Conservation (phyloP, 1,140 invertebrate species). For the Tetramorium simillimum region DNA sequence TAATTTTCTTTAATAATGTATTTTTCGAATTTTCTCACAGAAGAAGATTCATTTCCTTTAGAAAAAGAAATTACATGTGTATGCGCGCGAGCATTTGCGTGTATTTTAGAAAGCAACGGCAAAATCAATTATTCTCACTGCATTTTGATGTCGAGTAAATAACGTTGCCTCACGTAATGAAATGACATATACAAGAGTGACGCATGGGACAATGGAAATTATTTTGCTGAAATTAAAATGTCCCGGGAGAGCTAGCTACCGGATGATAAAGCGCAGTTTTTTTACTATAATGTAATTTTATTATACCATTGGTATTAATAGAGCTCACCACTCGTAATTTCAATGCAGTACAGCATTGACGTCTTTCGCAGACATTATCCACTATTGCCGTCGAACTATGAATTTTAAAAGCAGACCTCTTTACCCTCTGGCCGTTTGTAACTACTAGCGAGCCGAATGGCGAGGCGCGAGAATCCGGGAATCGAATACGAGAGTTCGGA, state of each 20-base stretch:
- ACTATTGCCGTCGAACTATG: neutral
- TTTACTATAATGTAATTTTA: conserved; percentile 29
- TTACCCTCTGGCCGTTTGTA: neutral
- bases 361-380: neutral
- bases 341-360: neutral
- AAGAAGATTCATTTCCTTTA: neutral
- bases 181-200: conserved; percentile 6
- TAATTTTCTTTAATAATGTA: neutral
- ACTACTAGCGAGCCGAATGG: neutral
- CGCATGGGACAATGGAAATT: neutral
- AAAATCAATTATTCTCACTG: conserved; percentile 17
- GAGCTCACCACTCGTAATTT: conserved; percentile 16
- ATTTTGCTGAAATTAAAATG: conserved; percentile 30
- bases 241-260: neutral
- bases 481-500: conserved; percentile 11
- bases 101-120: neutral
- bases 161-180: conserved; percentile 24
- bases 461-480: neutral
- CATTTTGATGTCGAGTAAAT: conserved; percentile 25
- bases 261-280: conserved; percentile 1
- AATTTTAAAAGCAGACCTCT: conserved; percentile 15
- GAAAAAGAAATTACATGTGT: neutral
- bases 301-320: neutral
- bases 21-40: neutral
- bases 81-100: neutral